A percentile compares a stretch with the other conserved stretches of the same genome.
Conservation (phyloP, 2,797 vertebrate species). For the Podargus strigoides region DNA sequence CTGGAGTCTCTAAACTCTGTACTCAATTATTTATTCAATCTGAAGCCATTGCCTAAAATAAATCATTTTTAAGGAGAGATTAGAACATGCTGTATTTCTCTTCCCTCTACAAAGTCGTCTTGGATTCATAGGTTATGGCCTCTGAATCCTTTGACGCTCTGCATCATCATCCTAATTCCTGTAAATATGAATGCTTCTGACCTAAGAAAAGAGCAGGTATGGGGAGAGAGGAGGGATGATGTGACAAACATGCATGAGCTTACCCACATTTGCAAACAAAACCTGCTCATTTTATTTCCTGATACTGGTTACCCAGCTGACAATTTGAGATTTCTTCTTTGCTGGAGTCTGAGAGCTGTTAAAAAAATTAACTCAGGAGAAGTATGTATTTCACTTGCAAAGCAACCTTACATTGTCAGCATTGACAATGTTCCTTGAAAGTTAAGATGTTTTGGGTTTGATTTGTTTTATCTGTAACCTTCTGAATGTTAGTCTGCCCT, state of each 20-base stretch:
- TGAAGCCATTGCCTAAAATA: neutral
- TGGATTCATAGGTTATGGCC: neutral
- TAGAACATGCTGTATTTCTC: neutral
- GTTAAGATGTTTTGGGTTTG: neutral
- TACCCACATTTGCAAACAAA: neutral
- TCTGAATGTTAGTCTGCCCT: neutral
- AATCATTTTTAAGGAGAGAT: neutral
- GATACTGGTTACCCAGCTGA: neutral
- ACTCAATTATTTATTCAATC: neutral
- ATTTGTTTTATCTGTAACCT: neutral
- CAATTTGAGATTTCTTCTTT: neutral
- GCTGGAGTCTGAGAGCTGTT: neutral
- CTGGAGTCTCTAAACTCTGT: neutral
- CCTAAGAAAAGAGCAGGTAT: neutral
- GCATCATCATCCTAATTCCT: neutral
- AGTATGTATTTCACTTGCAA: neutral
- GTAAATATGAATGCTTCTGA: neutral
- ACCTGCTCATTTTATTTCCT: neutral
- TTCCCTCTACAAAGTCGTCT: neutral
- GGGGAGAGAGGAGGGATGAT: neutral
- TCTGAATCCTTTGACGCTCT: neutral
- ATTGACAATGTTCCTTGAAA: neutral
- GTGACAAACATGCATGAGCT: neutral
- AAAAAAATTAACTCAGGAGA: neutral
- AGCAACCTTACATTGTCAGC: neutral